A percentile compares a stretch with the other conserved stretches of the same genome.
Conservation (phyloP, 2,888 invertebrate genomes). For the Rhingia rostrata region DNA sequence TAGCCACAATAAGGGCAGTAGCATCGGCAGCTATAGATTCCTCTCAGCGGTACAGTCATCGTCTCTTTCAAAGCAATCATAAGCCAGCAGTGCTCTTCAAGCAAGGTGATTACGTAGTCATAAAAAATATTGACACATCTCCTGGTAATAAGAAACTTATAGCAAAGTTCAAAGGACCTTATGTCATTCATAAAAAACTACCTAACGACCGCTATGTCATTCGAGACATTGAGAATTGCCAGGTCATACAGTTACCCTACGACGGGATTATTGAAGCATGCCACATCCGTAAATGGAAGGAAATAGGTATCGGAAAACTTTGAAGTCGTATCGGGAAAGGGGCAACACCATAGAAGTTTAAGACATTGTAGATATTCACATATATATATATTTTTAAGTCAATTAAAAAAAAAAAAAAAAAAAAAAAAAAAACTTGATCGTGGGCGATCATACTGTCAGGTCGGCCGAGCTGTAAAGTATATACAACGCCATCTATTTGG, state of each 20-base stretch:
- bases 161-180: not conserved
- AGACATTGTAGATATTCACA: too few relatives aligned
- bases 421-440: not conserved
- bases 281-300: conserved; percentile 63
- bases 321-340: too few relatives aligned
- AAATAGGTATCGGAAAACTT: too few relatives aligned
- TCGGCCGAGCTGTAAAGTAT: not conserved
- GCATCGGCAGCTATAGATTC: not conserved
- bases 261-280: not conserved
- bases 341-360: too few relatives aligned
- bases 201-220: too few relatives aligned
- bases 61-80: not conserved
- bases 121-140: not conserved
- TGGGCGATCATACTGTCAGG: not conserved
- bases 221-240: too few relatives aligned
- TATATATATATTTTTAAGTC: too few relatives aligned
- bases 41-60: not conserved
- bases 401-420: too few relatives aligned
- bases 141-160: conserved; percentile 2
- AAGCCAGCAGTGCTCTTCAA: not conserved
- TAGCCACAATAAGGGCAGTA: not conserved
- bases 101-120: not conserved
- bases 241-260: too few relatives aligned
- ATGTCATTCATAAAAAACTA: not conserved
- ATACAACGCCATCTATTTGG: not conserved